Percentiles rank a stretch among this genome's conserved stretches.
These are phyloP conservation scores for Pelusios castaneus DNA, from an alignment of 2,113 vertebrate genomes.

Conservation along the genomic window DNA sequence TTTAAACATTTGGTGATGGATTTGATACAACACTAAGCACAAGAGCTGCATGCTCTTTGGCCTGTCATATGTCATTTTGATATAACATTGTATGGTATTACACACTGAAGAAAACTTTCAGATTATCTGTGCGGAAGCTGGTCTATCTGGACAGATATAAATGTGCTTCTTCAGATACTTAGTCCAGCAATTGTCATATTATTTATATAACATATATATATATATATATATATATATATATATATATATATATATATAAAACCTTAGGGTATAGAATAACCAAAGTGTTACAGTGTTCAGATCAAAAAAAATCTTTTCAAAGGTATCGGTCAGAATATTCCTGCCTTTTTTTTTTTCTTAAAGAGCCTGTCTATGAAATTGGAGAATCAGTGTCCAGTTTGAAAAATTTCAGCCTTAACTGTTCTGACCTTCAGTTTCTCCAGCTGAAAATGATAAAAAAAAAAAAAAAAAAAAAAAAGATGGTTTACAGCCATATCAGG, in stretches of 20 bases:
- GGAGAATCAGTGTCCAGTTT: neutral
- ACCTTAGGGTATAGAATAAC: too few relatives aligned
- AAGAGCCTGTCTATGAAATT: neutral
- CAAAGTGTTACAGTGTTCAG: neutral
- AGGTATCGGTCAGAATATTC: neutral
- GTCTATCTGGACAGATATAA: neutral
- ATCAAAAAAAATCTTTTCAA: neutral
- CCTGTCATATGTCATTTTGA: neutral
- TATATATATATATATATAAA: too few relatives aligned
- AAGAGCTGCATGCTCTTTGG: neutral
- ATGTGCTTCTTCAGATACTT: neutral
- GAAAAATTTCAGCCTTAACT: neutral
- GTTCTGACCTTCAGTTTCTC: neutral
- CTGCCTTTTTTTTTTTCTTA: neutral
- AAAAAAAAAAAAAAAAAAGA: neutral
- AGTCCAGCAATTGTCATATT: neutral
- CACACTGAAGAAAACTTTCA: neutral
- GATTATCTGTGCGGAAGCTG: neutral
- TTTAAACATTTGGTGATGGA: neutral
- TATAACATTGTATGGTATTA: neutral
- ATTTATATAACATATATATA: accelerated
- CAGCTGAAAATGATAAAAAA: neutral
- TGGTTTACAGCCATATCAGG: neutral
- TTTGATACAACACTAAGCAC: neutral
- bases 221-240: too few relatives aligned